phyloP scores from a whole-genome alignment of 1,140 invertebrate genomes.

The Colletes gigas region DNA sequence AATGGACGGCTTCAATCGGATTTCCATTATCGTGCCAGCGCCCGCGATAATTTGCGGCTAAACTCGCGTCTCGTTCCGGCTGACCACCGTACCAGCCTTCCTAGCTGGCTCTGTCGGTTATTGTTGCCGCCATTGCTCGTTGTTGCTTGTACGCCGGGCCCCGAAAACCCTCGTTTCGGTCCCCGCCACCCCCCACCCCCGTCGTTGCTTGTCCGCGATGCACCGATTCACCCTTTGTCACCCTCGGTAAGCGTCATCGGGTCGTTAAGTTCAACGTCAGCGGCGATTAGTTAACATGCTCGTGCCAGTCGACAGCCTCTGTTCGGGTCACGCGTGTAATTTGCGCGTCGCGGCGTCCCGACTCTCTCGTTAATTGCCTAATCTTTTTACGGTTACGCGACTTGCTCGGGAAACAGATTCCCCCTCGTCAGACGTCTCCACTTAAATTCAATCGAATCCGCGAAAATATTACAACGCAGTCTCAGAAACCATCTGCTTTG shows the following conservation, averaged over 20 bases:
- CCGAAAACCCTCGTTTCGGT: constrained; percentile 21
- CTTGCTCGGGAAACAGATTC: too few relatives aligned
- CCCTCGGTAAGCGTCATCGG: constrained; percentile 41
- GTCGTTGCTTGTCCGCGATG: constrained; percentile 1
- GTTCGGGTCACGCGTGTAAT: constrained; percentile 40
- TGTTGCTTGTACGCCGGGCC: constrained; percentile 41
- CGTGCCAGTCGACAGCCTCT: constrained; percentile 36
- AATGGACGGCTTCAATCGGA: constrained; percentile 73
- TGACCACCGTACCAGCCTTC: constrained; percentile 17
- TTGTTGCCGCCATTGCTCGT: constrained; percentile 57
- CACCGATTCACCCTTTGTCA: constrained; percentile 47
- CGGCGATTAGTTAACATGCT: constrained; percentile 44
- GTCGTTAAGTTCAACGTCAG: constrained; percentile 48
- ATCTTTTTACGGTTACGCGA: not conserved
- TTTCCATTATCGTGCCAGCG: constrained; percentile 73
- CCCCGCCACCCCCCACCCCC: not conserved
- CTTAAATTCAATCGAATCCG: too few relatives aligned
- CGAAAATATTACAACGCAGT: too few relatives aligned
- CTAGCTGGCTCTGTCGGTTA: constrained; percentile 10
- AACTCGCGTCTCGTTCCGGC: constrained; percentile 60
- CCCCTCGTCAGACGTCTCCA: too few relatives aligned
- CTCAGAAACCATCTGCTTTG: too few relatives aligned
- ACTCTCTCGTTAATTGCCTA: not conserved
- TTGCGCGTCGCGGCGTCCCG: not conserved
- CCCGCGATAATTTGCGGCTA: constrained; percentile 73